Evolutionary conservation across 2,888 invertebrate species (phyloP).

Genomic region (Auanema freiburgensis): DNA sequence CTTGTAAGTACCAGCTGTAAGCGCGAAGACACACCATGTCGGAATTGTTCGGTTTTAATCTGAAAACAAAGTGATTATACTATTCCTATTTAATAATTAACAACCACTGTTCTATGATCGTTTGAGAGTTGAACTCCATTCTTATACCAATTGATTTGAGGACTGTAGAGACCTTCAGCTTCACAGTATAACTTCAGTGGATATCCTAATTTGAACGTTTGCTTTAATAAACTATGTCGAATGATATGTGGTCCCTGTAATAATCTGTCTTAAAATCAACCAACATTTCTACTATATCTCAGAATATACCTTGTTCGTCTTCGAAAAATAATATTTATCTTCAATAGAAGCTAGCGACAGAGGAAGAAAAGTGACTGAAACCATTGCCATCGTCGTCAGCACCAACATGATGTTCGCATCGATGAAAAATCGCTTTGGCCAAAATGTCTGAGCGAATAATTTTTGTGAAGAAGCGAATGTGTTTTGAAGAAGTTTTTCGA

Average conservation of each 20-base stretch:
- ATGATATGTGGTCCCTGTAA: constrained; percentile 43
- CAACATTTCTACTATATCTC: background rate
- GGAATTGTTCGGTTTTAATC: too few species aligned
- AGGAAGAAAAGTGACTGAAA: background rate
- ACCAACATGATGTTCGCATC: too few species aligned
- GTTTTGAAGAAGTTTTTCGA: too few species aligned
- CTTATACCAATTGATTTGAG: constrained; percentile 90
- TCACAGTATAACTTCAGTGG: constrained; percentile 89
- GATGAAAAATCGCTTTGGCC: too few species aligned
- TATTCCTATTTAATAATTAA: constrained; percentile 2
- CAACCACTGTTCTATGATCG: constrained; percentile 28
- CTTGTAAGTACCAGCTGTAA: too few species aligned
- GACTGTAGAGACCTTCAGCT: constrained; percentile 83
- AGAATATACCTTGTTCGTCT: constrained; percentile 9
- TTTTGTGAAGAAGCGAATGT: too few species aligned
- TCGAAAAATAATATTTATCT: constrained; percentile 16
- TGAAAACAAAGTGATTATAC: background rate
- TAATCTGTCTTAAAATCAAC: background rate
- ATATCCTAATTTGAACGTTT: constrained; percentile 74
- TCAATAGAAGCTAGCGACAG: background rate
- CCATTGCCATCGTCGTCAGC: too few species aligned
- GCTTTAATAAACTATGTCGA: constrained; percentile 42
- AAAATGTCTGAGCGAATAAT: too few species aligned
- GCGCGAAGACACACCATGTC: too few species aligned
- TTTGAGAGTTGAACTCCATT: constrained; percentile 84